Evolutionary conservation across 2,888 invertebrate genomes (phyloP).

Genomic region (Aquatica leii): DNA sequence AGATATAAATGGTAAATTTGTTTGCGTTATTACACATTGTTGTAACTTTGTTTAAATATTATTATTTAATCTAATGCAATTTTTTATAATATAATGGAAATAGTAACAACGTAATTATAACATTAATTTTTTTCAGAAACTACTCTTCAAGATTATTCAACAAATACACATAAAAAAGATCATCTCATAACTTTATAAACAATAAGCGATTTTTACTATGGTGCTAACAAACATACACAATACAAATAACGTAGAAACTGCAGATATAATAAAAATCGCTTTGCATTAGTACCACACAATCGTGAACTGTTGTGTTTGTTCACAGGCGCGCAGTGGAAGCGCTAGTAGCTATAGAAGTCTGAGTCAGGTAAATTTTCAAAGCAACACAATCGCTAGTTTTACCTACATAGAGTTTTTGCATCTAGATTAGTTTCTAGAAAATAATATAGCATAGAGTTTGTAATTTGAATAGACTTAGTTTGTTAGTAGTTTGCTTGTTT

Average conservation of each 20-base stretch:
- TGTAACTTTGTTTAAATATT: no score
- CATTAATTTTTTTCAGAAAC: no score
- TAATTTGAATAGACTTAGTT: constrained; percentile 35
- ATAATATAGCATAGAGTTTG: constrained; percentile 32
- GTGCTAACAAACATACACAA: neutral
- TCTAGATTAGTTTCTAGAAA: constrained; percentile 30
- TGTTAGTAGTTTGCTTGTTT: neutral
- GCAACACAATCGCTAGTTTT: constrained; percentile 29
- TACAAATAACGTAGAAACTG: neutral
- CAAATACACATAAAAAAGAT: no score
- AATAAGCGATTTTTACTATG: constrained; percentile 22
- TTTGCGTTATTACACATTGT: no score
- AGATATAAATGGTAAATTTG: no score
- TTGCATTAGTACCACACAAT: constrained; percentile 10
- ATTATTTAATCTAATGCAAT: no score
- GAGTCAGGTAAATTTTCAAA: constrained; percentile 74
- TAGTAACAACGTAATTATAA: no score
- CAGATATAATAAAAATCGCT: constrained; percentile 26
- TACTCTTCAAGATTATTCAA: no score
- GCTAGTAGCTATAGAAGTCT: constrained; percentile 91
- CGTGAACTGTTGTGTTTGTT: constrained; percentile 52
- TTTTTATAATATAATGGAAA: no score
- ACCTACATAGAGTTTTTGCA: constrained; percentile 29
- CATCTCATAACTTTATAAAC: no score
- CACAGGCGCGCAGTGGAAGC: constrained; percentile 88